phyloP scores from a whole-genome alignment of 2,888 invertebrate genomes.

The Acleris holmiana region DNA sequence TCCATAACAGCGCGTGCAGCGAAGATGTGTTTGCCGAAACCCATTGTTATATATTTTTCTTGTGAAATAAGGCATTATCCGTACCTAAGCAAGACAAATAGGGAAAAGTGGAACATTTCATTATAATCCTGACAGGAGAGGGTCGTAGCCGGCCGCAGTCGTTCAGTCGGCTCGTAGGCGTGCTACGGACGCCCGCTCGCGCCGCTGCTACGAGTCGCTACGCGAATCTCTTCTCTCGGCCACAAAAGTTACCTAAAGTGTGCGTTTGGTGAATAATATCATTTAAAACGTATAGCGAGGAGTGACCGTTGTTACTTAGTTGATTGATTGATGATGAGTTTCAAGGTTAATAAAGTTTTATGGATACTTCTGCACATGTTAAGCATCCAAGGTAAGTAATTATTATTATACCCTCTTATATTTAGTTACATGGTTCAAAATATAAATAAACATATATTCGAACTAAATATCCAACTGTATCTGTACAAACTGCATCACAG shows the following conservation, averaged over 20 bases:
- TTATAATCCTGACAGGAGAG: slow-evolving; percentile 36
- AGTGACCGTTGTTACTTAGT: slow-evolving; percentile 7
- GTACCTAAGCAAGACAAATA: slow-evolving; percentile 37
- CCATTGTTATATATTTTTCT: slow-evolving; percentile 35
- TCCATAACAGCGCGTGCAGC: slow-evolving; percentile 2
- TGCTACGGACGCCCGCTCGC: slow-evolving; percentile 31
- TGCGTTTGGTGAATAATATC: slow-evolving; percentile 5
- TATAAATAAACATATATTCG: no score
- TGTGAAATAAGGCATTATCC: slow-evolving; percentile 35
- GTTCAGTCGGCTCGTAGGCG: slow-evolving; percentile 36
- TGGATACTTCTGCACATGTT: slow-evolving; percentile 27
- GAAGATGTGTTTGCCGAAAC: slow-evolving; percentile 19
- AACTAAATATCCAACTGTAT: no score
- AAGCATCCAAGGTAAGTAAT: slow-evolving; percentile 28
- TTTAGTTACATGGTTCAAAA: not conserved
- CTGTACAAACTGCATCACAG: no score
- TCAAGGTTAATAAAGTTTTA: slow-evolving; percentile 25
- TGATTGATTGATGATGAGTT: slow-evolving; percentile 18
- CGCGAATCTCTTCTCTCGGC: slow-evolving; percentile 11
- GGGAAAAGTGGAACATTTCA: slow-evolving; percentile 36
- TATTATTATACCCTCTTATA: not conserved
- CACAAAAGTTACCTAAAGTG: slow-evolving; percentile 14
- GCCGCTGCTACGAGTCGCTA: slow-evolving; percentile 15
- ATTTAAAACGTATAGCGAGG: slow-evolving; percentile 1
- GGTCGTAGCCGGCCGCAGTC: slow-evolving; percentile 15